A percentile compares a stretch with the other conserved stretches of the same genome.
phyloP scores from a whole-genome alignment of 2,888 invertebrate genomes.

The Dorcus hopei region DNA sequence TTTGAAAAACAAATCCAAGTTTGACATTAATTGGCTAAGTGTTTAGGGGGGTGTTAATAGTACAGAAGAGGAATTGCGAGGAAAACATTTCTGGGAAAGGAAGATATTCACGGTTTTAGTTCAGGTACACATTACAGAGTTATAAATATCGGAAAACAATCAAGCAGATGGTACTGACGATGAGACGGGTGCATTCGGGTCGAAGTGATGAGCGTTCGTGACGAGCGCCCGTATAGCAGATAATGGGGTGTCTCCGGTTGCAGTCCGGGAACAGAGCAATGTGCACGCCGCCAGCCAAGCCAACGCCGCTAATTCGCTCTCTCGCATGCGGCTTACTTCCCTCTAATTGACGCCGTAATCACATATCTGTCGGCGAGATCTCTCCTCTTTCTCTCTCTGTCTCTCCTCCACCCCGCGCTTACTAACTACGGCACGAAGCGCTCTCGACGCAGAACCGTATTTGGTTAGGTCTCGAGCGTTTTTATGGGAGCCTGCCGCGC shows the following conservation, averaged over 20 bases:
- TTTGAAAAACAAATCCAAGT: too few relatives aligned
- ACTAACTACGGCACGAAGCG: neutral
- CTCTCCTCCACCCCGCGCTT: neutral
- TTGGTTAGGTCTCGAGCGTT: slow-evolving; percentile 1
- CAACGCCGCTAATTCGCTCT: slow-evolving; percentile 14
- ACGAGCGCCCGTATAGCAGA: slow-evolving; percentile 8
- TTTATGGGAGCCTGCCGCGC: neutral
- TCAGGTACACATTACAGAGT: neutral
- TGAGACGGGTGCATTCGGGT: slow-evolving; percentile 8
- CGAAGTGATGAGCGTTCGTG: slow-evolving; percentile 13
- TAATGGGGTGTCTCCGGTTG: slow-evolving; percentile 42
- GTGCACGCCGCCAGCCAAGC: slow-evolving; percentile 21
- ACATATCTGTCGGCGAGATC: slow-evolving; percentile 34
- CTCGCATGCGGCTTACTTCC: slow-evolving; percentile 3
- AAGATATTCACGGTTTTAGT: too few relatives aligned
- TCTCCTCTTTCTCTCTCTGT: neutral
- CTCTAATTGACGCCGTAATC: slow-evolving; percentile 42
- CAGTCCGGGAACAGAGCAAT: slow-evolving; percentile 50
- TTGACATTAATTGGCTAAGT: too few relatives aligned
- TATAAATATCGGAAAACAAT: slow-evolving; percentile 18
- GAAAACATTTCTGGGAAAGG: too few relatives aligned
- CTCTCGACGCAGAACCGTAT: slow-evolving; percentile 1
- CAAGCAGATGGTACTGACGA: slow-evolving; percentile 14
- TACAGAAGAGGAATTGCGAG: too few relatives aligned
- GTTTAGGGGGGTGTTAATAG: too few relatives aligned